A percentile compares a stretch with the other conserved stretches of the same genome.
Conservation (phyloP, 2,888 invertebrate genomes). For the Melolontha melolontha region DNA sequence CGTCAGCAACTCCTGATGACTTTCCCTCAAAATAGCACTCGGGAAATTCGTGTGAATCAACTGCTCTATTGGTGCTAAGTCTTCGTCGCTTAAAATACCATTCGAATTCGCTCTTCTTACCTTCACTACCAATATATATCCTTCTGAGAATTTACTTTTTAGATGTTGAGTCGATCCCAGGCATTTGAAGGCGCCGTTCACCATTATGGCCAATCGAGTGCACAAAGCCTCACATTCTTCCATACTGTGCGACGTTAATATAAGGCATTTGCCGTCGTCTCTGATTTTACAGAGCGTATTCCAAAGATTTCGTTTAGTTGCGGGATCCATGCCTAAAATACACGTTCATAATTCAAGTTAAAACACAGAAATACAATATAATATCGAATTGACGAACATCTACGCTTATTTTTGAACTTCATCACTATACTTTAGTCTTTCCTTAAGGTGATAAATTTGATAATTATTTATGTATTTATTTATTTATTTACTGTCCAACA, state of each 20-base stretch:
- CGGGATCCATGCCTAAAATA: slow-evolving; percentile 81
- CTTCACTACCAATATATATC: slow-evolving; percentile 65
- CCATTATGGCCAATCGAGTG: slow-evolving; percentile 85
- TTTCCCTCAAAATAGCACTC: slow-evolving; percentile 69
- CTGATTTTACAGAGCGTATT: slow-evolving; percentile 77
- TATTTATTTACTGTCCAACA: no score
- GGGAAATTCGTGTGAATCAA: slow-evolving; percentile 58
- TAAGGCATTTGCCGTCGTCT: slow-evolving; percentile 78
- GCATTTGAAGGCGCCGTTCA: slow-evolving; percentile 85
- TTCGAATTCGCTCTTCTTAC: slow-evolving; percentile 56
- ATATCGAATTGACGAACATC: no score
- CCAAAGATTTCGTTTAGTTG: slow-evolving; percentile 85
- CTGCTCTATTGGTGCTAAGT: slow-evolving; percentile 48
- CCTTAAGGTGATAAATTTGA: no score
- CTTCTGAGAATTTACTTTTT: slow-evolving; percentile 82
- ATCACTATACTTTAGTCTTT: no score
- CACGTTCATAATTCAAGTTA: no score
- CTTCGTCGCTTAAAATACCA: slow-evolving; percentile 43
- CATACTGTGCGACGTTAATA: no score
- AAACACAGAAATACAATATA: no score
- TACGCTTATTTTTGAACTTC: no score
- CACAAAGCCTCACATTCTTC: slow-evolving; percentile 90
- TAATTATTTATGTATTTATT: no score
- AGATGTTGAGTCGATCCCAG: slow-evolving; percentile 85
- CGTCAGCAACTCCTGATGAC: slow-evolving; percentile 78